These are phyloP conservation scores for Bugulina stolonifera DNA, from an alignment of 2,888 invertebrate genomes.

Conservation along the genomic window DNA sequence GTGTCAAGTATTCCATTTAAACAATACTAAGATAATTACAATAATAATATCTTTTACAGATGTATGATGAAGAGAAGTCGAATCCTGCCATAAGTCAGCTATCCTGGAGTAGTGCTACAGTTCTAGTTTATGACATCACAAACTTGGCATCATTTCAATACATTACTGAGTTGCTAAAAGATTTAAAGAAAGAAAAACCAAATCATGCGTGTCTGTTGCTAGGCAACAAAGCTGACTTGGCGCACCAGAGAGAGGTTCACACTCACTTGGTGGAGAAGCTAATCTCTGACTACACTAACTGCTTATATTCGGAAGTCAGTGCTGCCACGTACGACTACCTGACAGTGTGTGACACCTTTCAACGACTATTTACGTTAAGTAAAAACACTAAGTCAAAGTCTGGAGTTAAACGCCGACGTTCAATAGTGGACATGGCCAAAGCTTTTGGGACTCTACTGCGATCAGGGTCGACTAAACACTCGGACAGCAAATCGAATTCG, in stretches of 20 bases:
- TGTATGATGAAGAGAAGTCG: conserved; percentile 34
- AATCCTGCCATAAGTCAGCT: conserved; percentile 30
- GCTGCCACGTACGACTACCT: neutral
- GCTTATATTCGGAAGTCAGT: neutral
- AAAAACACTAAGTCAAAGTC: neutral
- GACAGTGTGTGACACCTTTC: neutral
- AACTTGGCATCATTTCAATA: neutral
- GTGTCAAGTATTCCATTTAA: too few relatives aligned
- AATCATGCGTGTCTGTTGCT: conserved; percentile 15
- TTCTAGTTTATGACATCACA: conserved; percentile 16
- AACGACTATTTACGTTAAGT: neutral
- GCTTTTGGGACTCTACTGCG: conserved; percentile 7
- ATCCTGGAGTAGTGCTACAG: conserved; percentile 25
- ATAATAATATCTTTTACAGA: conserved; percentile 28
- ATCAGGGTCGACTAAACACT: conserved; percentile 16
- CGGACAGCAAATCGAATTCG: neutral
- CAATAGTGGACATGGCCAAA: conserved; percentile 20
- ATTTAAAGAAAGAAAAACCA: conserved; percentile 3
- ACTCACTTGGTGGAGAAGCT: neutral
- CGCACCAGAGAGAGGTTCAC: neutral
- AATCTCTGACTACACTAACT: neutral
- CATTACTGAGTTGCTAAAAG: neutral
- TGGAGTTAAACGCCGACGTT: neutral
- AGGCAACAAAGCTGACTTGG: conserved; percentile 9
- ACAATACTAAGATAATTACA: too few relatives aligned